Base-by-base conservation (phyloP, 2,113 vertebrate species). In the Psammodynastes pulverulentus region DNA sequence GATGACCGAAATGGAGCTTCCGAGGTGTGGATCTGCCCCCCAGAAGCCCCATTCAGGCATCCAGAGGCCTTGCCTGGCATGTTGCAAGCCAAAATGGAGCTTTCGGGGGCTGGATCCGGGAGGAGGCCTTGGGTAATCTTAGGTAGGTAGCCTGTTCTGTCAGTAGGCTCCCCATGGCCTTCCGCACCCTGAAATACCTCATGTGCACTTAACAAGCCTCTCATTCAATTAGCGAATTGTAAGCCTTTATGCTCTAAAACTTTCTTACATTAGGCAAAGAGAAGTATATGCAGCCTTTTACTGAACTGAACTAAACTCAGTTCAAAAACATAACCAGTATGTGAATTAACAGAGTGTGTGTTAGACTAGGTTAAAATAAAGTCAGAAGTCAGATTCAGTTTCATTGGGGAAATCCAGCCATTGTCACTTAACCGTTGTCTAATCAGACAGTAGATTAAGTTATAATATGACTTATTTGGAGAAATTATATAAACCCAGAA, bases 41-140 rank as follows among this genome's bases (percentile, higher is more conserved):
- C 21, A 56, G 23, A 56, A 56, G 21, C 7, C 21, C 53, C 53
- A 1, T 56, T 24, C 7, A 0, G 7, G 53, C 7, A 7, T 56
- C 21, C 53, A 54, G 53, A 21, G 53, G 5, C 1, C 5, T 54
- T 19, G 19, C 19, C 53, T 21, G 17, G 53, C 5, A 54, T 21
- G 19, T 21, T 54, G 19, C 5, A 1, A 1, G 19, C 53, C 24
- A 2, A 58, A 58, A 26, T 58, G 23, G 23, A 58, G 54, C 54
- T 58, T 58, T 24, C 2, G 2, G 24, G 54, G 23, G 0, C 23
- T 0, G 2, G 24, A 26, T 9, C 54, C 0, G 0, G 54, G 24
- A 8, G 54, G 54, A 26, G 54, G 54, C 7, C 54, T 56, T 56
- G 54, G 23, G 23, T 56, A 7, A 8, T 56, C 54, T 56, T 56